Percentiles rank a stretch among this genome's conserved stretches.
phyloP scores from a whole-genome alignment of 2,888 invertebrate genomes.

The Yponomeuta malinellus region DNA sequence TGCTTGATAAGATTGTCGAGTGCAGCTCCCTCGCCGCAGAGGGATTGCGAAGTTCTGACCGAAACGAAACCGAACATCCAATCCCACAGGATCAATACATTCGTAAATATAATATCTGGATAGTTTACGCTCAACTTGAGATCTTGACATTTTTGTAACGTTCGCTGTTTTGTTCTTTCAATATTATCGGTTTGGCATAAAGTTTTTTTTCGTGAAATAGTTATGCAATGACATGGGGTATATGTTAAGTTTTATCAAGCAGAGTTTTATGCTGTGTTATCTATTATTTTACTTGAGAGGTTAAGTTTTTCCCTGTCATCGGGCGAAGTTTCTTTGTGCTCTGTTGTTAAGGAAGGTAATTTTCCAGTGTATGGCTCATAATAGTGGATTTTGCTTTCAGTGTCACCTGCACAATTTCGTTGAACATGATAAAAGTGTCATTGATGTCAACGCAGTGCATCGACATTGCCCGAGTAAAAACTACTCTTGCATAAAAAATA shows the following conservation, averaged over 20 bases:
- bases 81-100: slow-evolving; percentile 71
- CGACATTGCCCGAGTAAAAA: neutral
- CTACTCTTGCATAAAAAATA: neutral
- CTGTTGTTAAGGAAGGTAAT: neutral
- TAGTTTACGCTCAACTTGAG: slow-evolving; percentile 45
- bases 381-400: neutral
- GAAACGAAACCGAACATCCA: slow-evolving; percentile 67
- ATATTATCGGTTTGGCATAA: slow-evolving; percentile 18
- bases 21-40: slow-evolving; percentile 72
- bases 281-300: neutral
- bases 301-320: neutral
- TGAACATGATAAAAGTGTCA: neutral
- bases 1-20: slow-evolving; percentile 73
- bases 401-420: neutral
- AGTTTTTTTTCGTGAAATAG: slow-evolving; percentile 10
- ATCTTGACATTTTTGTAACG: slow-evolving; percentile 20
- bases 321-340: neutral
- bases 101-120: slow-evolving; percentile 68
- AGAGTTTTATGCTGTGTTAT: neutral
- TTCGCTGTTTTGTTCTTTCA: slow-evolving; percentile 17
- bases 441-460: neutral
- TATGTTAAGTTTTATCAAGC: neutral
- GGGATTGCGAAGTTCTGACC: slow-evolving; percentile 70
- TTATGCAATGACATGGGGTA: neutral
- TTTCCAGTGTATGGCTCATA: neutral